A percentile compares a stretch with the other conserved stretches of the same genome.
Conservation (phyloP, 2,113 vertebrate genomes). For the Tachycineta bicolor region DNA sequence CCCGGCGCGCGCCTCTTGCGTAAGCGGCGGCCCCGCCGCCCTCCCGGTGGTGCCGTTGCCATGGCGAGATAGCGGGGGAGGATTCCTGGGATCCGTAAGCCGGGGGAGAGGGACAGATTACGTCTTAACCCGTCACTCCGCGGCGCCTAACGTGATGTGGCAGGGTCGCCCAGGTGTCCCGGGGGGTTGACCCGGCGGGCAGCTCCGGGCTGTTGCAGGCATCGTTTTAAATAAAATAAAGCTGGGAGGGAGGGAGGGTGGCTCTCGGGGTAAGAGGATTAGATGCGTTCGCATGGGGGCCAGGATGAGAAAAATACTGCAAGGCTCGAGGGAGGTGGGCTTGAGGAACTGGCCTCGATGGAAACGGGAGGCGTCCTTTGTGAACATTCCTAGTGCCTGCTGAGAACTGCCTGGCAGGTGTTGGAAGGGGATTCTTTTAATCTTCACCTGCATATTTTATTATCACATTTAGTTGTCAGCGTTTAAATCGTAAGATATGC, state of each 20-base stretch:
- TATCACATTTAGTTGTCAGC: neutral
- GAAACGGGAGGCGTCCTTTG: neutral
- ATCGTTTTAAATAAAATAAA: conserved; percentile 40
- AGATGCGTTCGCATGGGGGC: neutral
- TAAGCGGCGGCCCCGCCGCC: conserved; percentile 78
- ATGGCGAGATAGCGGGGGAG: conserved; percentile 84
- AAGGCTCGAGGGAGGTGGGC: neutral
- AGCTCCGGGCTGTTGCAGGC: conserved; percentile 1
- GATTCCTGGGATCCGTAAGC: conserved; percentile 70
- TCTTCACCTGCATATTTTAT: neutral
- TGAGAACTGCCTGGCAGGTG: neutral
- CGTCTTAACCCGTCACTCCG: conserved; percentile 65
- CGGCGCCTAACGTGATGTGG: conserved; percentile 63
- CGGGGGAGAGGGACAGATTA: conserved; percentile 40
- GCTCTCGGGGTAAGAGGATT: conserved; percentile 12
- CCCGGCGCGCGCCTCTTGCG: conserved; percentile 70
- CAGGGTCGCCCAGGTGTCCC: conserved; percentile 69
- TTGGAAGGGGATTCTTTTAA: neutral
- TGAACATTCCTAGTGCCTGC: neutral
- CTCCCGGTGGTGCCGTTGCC: conserved; percentile 86
- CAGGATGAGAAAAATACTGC: neutral
- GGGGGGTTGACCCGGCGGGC: conserved; percentile 50
- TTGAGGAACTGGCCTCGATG: neutral
- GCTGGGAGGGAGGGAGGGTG: neutral
- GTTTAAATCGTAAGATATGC: neutral